phyloP scores from a whole-genome alignment of 2,113 vertebrate species.

The Semnornis frantzii region DNA sequence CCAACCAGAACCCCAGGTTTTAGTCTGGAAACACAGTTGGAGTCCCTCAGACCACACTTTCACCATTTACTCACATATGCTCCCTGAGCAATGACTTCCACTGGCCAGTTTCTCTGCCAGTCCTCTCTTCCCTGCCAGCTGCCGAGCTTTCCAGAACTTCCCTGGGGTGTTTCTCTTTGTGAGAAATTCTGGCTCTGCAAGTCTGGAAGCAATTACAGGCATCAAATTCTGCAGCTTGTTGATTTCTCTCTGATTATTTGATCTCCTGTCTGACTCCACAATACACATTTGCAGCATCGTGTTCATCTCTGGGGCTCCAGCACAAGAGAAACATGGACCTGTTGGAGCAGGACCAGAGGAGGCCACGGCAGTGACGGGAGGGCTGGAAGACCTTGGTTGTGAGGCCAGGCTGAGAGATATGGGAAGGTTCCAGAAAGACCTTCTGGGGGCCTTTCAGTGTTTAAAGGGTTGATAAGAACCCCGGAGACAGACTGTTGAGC shows the following conservation, averaged over 20 bases:
- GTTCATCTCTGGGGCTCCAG: too few relatives aligned
- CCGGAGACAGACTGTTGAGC: too few relatives aligned
- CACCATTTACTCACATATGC: not conserved
- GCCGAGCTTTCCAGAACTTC: not conserved
- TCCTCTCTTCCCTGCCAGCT: not conserved
- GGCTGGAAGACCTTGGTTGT: too few relatives aligned
- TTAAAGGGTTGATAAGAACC: too few relatives aligned
- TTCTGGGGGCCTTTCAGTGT: too few relatives aligned
- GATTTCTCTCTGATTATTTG: not conserved
- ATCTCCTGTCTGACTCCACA: too few relatives aligned
- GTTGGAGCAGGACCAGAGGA: too few relatives aligned
- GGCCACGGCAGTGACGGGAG: too few relatives aligned
- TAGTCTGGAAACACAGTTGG: not conserved
- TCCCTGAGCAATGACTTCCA: not conserved
- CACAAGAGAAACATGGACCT: too few relatives aligned
- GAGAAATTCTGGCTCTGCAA: not conserved
- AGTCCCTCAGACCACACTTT: not conserved
- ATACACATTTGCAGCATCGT: too few relatives aligned
- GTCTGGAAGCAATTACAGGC: not conserved
- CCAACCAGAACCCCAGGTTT: not conserved
- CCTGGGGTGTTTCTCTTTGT: not conserved
- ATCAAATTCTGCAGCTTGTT: not conserved
- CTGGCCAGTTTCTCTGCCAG: not conserved
- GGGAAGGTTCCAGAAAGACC: too few relatives aligned
- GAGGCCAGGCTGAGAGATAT: too few relatives aligned